Percentiles rank a stretch among this genome's conserved stretches.
Conservation (phyloP, 1,140 invertebrate species). For the Cydia pomonella region DNA sequence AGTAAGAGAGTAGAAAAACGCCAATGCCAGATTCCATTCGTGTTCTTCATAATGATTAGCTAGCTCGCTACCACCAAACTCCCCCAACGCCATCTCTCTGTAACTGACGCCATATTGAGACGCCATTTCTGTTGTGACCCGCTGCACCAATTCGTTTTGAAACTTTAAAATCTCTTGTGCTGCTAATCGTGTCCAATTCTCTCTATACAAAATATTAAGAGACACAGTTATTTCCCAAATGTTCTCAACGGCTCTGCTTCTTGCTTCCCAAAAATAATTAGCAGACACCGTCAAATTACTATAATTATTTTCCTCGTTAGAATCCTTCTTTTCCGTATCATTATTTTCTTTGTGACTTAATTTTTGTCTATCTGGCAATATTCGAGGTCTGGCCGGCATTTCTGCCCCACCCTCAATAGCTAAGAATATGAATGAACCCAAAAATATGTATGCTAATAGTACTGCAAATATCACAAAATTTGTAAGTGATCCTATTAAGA, state of each 20-base stretch:
- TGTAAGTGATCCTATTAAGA: constrained; percentile 86
- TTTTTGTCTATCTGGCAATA: constrained; percentile 77
- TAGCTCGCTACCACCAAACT: constrained; percentile 63
- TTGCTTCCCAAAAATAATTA: constrained; percentile 81
- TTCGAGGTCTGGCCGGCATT: constrained; percentile 66
- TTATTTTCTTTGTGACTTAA: constrained; percentile 60
- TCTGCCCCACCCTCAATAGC: constrained; percentile 88
- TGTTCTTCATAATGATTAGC: constrained; percentile 81
- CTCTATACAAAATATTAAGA: constrained; percentile 95
- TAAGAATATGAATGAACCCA: constrained; percentile 94
- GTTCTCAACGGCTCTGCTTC: constrained; percentile 90
- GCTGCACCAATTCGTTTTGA: constrained; percentile 91
- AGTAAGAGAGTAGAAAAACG: constrained; percentile 97
- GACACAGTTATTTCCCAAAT: constrained; percentile 98
- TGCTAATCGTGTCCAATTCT: constrained; percentile 93
- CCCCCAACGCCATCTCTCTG: constrained; percentile 78
- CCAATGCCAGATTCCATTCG: constrained; percentile 95
- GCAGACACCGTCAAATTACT: constrained; percentile 74
- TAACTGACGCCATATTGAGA: constrained; percentile 78
- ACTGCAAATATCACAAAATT: constrained; percentile 94
- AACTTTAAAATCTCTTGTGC: constrained; percentile 79
- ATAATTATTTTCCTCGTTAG: constrained; percentile 68
- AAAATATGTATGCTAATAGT: constrained; percentile 94
- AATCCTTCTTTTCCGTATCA: constrained; percentile 57
- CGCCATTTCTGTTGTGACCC: constrained; percentile 88